Percentiles rank a stretch among this genome's conserved stretches.
phyloP scores from a whole-genome alignment of 1,140 invertebrate genomes.

The Ceratina japonica region DNA sequence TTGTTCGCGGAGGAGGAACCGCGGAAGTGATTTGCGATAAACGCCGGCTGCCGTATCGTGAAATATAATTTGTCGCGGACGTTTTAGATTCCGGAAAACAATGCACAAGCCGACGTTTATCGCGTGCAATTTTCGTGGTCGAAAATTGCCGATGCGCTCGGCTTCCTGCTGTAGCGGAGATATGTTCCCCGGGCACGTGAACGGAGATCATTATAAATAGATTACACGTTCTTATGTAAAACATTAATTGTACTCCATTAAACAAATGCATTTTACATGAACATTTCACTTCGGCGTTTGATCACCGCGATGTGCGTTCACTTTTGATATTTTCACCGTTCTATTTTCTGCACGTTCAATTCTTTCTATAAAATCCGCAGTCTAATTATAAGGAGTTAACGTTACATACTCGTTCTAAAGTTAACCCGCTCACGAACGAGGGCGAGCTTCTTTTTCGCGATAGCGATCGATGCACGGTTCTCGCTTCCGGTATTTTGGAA shows the following conservation, averaged over 20 bases:
- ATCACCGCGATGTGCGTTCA: no score
- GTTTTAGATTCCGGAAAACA: background rate
- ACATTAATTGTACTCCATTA: no score
- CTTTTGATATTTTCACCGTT: no score
- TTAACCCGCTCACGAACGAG: background rate
- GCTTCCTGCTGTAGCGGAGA: background rate
- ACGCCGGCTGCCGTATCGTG: background rate
- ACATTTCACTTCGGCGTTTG: no score
- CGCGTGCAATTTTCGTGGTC: background rate
- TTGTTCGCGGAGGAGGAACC: background rate
- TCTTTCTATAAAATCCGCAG: no score
- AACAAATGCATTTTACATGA: no score
- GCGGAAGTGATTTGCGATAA: constrained; percentile 31
- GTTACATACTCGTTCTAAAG: no score
- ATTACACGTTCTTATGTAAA: no score
- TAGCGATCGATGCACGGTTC: no score
- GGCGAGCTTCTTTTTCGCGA: background rate
- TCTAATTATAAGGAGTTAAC: background rate
- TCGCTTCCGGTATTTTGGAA: background rate
- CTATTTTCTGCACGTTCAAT: no score
- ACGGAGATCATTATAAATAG: no score
- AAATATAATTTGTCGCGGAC: constrained; percentile 26
- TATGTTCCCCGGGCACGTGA: no score
- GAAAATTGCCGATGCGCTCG: background rate
- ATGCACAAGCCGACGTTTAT: background rate